phyloP scores from a whole-genome alignment of 2,797 vertebrate species.

The Mormyrops boulengeri region DNA sequence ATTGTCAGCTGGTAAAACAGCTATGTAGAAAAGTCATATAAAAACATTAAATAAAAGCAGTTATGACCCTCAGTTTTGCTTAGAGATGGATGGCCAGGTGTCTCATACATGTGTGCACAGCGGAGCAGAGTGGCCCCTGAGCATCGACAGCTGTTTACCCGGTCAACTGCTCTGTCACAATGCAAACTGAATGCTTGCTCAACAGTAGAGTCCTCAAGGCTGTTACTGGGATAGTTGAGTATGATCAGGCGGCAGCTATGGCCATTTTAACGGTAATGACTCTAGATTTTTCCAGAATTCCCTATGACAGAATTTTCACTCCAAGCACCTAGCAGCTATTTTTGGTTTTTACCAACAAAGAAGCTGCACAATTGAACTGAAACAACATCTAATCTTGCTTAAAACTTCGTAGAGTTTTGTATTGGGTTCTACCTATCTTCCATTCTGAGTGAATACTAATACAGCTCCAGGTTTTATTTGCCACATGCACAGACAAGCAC shows the following conservation, averaged over 20 bases:
- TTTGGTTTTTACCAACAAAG: background rate
- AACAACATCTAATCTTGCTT: background rate
- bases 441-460: background rate
- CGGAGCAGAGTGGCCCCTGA: background rate
- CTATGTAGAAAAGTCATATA: background rate
- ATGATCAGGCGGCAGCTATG: background rate
- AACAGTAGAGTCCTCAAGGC: slow-evolving; percentile 25
- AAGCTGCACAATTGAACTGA: background rate
- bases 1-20: background rate
- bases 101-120: background rate
- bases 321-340: no score
- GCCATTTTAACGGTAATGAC: background rate
- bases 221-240: slow-evolving; percentile 10
- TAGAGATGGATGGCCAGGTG: background rate
- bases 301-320: background rate
- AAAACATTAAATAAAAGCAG: background rate
- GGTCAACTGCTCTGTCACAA: slow-evolving; percentile 20
- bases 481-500: background rate
- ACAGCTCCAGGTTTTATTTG: background rate
- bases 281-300: background rate
- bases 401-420: background rate
- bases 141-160: slow-evolving; percentile 17
- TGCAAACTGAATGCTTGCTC: slow-evolving; percentile 23
- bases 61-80: background rate
- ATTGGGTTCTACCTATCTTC: background rate